These are phyloP conservation scores for Diabrotica undecimpunctata DNA, from an alignment of 1,140 invertebrate genomes.

Conservation along the genomic window DNA sequence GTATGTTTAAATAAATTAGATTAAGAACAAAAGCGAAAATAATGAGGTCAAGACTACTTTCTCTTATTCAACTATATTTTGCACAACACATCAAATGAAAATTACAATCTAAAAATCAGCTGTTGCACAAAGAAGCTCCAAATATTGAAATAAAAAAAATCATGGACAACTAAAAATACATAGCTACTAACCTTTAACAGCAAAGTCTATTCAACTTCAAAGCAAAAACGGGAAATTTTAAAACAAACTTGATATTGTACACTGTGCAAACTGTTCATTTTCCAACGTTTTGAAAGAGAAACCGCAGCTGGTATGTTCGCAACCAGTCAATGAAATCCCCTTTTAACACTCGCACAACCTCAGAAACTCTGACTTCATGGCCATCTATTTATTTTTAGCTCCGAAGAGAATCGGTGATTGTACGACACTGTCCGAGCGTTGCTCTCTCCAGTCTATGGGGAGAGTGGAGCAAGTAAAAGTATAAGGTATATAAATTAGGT, in stretches of 20 bases:
- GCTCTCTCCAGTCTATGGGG: background rate
- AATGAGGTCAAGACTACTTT: background rate
- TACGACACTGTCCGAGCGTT: conserved; percentile 6
- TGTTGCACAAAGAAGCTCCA: background rate
- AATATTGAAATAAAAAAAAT: background rate
- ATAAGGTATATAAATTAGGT: too few species aligned
- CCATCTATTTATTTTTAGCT: conserved; percentile 16
- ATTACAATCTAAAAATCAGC: background rate
- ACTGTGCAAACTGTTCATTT: conserved; percentile 16
- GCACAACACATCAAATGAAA: background rate
- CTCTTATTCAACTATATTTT: background rate
- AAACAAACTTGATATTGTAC: conserved; percentile 10
- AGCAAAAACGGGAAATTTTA: conserved; percentile 15
- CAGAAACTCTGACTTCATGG: conserved; percentile 10
- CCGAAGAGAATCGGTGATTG: conserved; percentile 3
- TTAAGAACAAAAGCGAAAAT: too few species aligned
- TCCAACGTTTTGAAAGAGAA: conserved; percentile 16
- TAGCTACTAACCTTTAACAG: background rate
- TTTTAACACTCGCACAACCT: conserved; percentile 5
- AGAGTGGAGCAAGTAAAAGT: background rate
- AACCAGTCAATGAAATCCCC: conserved; percentile 5
- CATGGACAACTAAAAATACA: background rate
- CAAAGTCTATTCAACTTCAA: conserved; percentile 14
- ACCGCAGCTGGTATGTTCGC: conserved; percentile 12
- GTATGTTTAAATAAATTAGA: too few species aligned